A percentile compares a stretch with the other conserved stretches of the same genome.
phyloP scores from a whole-genome alignment of 2,888 invertebrate genomes.

The Epinotia brunnichana region DNA sequence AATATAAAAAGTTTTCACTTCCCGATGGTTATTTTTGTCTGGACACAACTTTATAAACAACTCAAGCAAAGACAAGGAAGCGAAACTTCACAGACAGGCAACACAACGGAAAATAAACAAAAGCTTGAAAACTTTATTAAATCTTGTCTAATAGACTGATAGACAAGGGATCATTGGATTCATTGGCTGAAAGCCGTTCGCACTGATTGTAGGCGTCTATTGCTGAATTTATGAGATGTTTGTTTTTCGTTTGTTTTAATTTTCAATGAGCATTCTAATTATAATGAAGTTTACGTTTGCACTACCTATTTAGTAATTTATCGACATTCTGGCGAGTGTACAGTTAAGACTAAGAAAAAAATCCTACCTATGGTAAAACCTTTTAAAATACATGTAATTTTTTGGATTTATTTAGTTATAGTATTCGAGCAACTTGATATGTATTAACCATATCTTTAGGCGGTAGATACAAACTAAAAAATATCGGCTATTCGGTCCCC shows the following conservation, averaged over 20 bases:
- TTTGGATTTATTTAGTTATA: background rate
- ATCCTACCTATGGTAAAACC: no score
- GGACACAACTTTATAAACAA: conserved; percentile 39
- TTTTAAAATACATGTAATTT: background rate
- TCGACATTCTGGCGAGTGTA: background rate
- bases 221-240: conserved; percentile 3
- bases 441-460: no score
- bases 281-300: background rate
- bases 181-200: conserved; percentile 38
- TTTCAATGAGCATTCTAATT: background rate
- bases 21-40: conserved; percentile 39
- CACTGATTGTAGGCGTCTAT: conserved; percentile 9
- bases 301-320: background rate
- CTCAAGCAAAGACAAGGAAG: conserved; percentile 43
- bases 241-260: conserved; percentile 10
- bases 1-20: conserved; percentile 23
- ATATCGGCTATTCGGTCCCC: background rate
- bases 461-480: background rate
- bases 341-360: background rate
- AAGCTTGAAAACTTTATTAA: conserved; percentile 39
- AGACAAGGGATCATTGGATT: conserved; percentile 38
- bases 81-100: conserved; percentile 43
- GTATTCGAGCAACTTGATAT: no score
- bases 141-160: conserved; percentile 40
- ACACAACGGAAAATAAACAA: conserved; percentile 42